A percentile compares a stretch with the other conserved stretches of the same genome.
These are phyloP conservation scores for Trochalopteron elliotii DNA, from an alignment of 2,113 vertebrate species.

Conservation along the genomic window DNA sequence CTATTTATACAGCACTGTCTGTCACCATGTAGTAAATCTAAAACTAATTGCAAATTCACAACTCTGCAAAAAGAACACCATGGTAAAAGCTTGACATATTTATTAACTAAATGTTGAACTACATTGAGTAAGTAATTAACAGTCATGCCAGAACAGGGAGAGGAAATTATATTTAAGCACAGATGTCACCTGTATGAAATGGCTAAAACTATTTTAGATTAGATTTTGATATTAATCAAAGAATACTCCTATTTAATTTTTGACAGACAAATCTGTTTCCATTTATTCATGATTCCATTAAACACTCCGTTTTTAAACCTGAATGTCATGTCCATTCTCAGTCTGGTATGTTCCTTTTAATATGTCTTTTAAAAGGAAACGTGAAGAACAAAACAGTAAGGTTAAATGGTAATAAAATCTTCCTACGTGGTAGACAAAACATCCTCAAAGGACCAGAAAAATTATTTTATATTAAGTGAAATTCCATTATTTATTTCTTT, in stretches of 20 bases:
- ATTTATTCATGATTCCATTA: constrained; percentile 75
- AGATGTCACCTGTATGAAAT: constrained; percentile 81
- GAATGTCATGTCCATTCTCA: constrained; percentile 37
- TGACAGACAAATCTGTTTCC: constrained; percentile 75
- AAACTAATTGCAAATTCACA: constrained; percentile 91
- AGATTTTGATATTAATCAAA: constrained; percentile 77
- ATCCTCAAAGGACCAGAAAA: neutral
- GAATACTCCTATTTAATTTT: constrained; percentile 74
- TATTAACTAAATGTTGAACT: constrained; percentile 91
- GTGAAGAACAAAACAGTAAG: neutral
- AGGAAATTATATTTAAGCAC: constrained; percentile 81
- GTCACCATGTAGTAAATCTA: constrained; percentile 89
- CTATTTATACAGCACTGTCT: constrained; percentile 90
- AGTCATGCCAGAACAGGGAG: constrained; percentile 76
- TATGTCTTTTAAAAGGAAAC: constrained; percentile 22
- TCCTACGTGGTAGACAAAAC: neutral
- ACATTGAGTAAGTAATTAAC: constrained; percentile 89
- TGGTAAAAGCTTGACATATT: constrained; percentile 89
- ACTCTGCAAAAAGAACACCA: constrained; percentile 81
- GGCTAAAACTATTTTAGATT: constrained; percentile 75
- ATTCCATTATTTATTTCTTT: neutral
- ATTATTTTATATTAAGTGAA: neutral
- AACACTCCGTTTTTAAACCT: constrained; percentile 67
- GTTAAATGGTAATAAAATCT: constrained; percentile 8
- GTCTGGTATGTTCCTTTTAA: constrained; percentile 32